These are phyloP conservation scores for Steinernema carpocapsae DNA, from an alignment of 2,888 invertebrate genomes.

Conservation along the genomic window DNA sequence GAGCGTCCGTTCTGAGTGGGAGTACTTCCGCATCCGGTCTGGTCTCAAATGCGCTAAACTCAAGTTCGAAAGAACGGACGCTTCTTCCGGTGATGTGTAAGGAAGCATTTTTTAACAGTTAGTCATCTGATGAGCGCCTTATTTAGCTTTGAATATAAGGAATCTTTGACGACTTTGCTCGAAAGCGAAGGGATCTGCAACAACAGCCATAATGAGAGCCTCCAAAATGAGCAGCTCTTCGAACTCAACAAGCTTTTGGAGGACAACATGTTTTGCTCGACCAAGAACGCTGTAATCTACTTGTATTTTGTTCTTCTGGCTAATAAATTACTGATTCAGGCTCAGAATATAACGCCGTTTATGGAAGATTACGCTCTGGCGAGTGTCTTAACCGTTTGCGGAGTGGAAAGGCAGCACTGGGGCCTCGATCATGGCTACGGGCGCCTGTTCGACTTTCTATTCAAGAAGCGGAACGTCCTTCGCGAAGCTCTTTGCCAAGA, in stretches of 20 bases:
- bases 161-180: background rate
- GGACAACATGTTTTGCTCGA: slow-evolving; percentile 30
- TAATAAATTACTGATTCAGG: background rate
- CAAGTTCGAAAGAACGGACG: slow-evolving; percentile 11
- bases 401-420: background rate
- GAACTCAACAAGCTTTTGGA: slow-evolving; percentile 23
- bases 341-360: background rate
- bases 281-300: background rate
- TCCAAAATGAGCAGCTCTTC: slow-evolving; percentile 8
- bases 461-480: background rate
- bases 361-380: slow-evolving; percentile 22
- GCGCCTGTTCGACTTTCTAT: slow-evolving; percentile 9
- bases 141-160: slow-evolving; percentile 2
- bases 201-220: background rate
- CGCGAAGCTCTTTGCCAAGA: slow-evolving; percentile 8
- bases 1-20: background rate
- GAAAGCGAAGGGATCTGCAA: slow-evolving; percentile 10
- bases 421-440: slow-evolving; percentile 4
- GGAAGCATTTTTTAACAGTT: background rate
- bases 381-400: slow-evolving; percentile 1
- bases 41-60: slow-evolving; percentile 14
- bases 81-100: background rate
- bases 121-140: background rate
- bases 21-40: slow-evolving; percentile 1
- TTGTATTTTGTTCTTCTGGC: background rate